Conservation (phyloP, 2,888 invertebrate species). For the Cylloceria caligata region DNA sequence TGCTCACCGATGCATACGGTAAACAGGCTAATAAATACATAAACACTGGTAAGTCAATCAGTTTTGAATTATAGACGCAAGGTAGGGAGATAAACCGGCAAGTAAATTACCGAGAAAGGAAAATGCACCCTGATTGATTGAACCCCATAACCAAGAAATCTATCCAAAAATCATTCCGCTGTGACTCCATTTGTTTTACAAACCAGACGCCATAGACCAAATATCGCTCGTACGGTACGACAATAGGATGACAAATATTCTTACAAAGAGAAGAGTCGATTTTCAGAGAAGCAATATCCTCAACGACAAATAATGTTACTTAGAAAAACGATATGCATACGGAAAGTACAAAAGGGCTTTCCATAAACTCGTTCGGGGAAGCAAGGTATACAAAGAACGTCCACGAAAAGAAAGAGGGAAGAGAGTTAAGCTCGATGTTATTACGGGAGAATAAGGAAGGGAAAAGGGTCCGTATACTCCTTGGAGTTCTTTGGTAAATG, state of each 20-base stretch:
- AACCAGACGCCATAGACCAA: neutral
- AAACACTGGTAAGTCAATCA: neutral
- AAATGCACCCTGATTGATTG: neutral
- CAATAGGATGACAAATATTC: neutral
- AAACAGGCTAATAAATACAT: neutral
- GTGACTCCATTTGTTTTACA: neutral
- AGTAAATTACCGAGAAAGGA: neutral
- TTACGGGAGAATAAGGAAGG: conserved; percentile 12
- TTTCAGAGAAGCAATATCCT: neutral
- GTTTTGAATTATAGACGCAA: neutral
- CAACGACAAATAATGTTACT: neutral
- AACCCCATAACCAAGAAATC: neutral
- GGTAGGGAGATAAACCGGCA: neutral
- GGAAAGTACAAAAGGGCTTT: neutral
- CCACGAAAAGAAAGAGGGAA: neutral
- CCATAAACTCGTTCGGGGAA: conserved; percentile 33
- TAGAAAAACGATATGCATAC: conserved; percentile 4
- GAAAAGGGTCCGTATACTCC: conserved; percentile 6
- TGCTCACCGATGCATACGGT: neutral
- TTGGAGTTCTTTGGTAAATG: neutral
- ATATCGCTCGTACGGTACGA: neutral
- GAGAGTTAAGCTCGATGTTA: conserved; percentile 36
- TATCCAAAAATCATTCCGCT: too few relatives aligned
- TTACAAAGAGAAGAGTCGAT: neutral
- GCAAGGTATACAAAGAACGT: conserved; percentile 17